Conservation (phyloP, 2,113 vertebrate species). For the Gambusia holbrooki region DNA sequence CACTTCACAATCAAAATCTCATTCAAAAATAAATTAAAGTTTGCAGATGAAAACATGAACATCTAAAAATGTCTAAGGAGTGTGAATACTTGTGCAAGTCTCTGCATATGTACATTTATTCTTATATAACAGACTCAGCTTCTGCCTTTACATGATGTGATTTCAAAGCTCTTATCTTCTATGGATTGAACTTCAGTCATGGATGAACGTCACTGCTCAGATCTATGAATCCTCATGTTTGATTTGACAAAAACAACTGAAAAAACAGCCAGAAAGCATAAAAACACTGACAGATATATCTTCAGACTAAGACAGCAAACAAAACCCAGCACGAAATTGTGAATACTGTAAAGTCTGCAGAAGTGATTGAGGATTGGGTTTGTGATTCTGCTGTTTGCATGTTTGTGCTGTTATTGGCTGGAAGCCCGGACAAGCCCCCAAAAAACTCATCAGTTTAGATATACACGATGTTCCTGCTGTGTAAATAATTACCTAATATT, state of each 20-base stretch:
- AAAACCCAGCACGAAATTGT: background rate
- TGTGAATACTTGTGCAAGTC: background rate
- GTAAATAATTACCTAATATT: constrained; percentile 17
- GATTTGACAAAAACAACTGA: background rate
- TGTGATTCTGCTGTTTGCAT: constrained; percentile 9
- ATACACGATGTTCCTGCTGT: background rate
- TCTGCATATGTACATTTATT: background rate
- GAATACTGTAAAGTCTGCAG: background rate
- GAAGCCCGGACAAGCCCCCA: constrained; percentile 42
- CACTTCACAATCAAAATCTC: too few relatives aligned
- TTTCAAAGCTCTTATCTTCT: constrained; percentile 69
- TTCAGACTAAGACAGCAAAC: background rate
- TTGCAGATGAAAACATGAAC: background rate
- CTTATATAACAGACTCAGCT: constrained; percentile 30
- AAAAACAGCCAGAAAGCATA: background rate
- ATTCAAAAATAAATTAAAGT: too few relatives aligned
- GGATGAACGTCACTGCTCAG: constrained; percentile 47
- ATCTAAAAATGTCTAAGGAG: too few relatives aligned
- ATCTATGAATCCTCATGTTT: background rate
- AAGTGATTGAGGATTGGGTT: constrained; percentile 1
- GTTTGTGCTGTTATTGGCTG: constrained; percentile 45
- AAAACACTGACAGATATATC: background rate
- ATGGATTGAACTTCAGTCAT: constrained; percentile 66
- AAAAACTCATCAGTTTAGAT: constrained; percentile 7
- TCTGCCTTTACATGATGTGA: constrained; percentile 35